phyloP scores from a whole-genome alignment of 30 jellyfish, hydroid and myxozoan species.

The Turritopsis dohrnii region DNA sequence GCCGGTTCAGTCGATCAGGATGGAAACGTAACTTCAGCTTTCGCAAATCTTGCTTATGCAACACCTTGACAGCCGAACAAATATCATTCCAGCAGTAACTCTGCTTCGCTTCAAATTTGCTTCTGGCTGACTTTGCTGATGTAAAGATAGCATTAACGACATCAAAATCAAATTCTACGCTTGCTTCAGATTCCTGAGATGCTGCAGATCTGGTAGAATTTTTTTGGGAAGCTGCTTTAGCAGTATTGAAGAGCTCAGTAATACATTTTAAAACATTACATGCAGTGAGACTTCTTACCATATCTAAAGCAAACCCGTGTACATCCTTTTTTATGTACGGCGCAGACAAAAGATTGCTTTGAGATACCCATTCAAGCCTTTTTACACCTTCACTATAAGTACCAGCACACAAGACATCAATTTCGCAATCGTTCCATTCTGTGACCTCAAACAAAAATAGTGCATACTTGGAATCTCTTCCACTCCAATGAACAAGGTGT shows the following conservation, averaged over 20 bases:
- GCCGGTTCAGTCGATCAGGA: constrained; percentile 13
- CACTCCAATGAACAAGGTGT: constrained; percentile 16
- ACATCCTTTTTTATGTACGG: neutral
- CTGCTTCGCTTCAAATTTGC: neutral
- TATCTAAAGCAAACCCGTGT: neutral
- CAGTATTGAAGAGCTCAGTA: neutral
- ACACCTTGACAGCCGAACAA: neutral
- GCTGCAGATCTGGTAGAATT: neutral
- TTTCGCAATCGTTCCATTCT: constrained; percentile 10
- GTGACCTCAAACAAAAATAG: constrained; percentile 3
- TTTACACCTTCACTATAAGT: neutral
- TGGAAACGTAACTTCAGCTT: constrained; percentile 3
- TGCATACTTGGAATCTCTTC: constrained; percentile 3
- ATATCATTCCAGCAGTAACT: neutral
- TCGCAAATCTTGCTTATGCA: neutral
- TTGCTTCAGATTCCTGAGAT: neutral
- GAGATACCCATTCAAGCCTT: constrained; percentile 6
- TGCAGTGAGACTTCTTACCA: neutral
- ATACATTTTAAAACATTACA: constrained; percentile 7
- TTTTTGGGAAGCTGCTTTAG: neutral
- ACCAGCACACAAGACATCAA: constrained; percentile 18
- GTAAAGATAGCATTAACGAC: neutral
- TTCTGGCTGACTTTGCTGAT: constrained; percentile 4
- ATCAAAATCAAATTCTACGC: neutral
- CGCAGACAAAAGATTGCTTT: neutral